Evolutionary conservation across 2,888 invertebrate species (phyloP), one percentile per base, ranked within the genome.

Genomic region (Apotomis turbidana): DNA sequence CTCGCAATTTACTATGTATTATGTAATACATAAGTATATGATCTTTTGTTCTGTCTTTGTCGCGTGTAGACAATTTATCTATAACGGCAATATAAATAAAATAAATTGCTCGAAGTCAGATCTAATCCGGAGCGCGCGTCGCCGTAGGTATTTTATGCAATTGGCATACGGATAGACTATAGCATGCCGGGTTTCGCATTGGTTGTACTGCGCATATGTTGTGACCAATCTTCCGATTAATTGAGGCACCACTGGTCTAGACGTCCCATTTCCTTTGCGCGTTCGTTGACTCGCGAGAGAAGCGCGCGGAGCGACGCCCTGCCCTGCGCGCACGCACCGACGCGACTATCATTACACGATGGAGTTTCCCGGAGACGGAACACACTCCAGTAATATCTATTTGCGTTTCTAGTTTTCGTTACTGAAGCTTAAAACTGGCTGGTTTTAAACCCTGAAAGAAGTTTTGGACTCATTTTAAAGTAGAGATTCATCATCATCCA

Each of bases 211-310:
- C 61, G 63, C 73, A 73, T 71, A 68, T 72, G 71, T 63, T 68
- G 59, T 62, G 74, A 73, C 74, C 78, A 74, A 76, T 78, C 77
- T 76, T 76, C 58, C 66, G 75, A 77, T 77, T 79, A 80, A 83
- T 80, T 80, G 79, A 80, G 80, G 77, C 76, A 77, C 76, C 71
- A 49, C 74, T 78, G 78, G 81, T 85, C 85, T 85, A 86, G 85
- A 86, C 86, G 77, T 79, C 79, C 79, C 82, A 82, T 82, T 84
- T 85, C 85, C 86, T 84, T 81, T 78, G 78, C 70, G 78, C 82
- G 86, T 85, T 82, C 85, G 77, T 85, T 86, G 85, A 85, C 86
- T 81, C 78, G 73, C 77, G 66, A 66, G 74, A 76, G 74, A 60
- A 66, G 68, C 66, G 71, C 70, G 58, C 71, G 70, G 58, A 59